These are phyloP conservation scores for Calcarius lapponicus DNA, from an alignment of 2,797 vertebrate species.

Conservation along the genomic window DNA sequence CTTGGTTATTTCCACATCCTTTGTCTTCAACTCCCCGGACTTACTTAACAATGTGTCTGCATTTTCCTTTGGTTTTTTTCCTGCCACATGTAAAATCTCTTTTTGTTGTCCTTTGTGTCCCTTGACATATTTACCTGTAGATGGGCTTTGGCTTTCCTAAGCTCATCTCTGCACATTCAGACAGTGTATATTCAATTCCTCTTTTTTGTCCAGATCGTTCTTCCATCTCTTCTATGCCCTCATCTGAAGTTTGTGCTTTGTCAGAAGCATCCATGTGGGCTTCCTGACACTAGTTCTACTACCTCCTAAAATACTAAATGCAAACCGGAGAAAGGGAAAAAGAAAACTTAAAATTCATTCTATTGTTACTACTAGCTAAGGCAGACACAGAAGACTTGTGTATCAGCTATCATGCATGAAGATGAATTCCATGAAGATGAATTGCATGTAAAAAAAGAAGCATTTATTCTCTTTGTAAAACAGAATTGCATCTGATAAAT, in stretches of 20 bases:
- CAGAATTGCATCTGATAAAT: neutral
- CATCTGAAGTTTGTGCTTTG: neutral
- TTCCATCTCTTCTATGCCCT: neutral
- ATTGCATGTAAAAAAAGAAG: neutral
- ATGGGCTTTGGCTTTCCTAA: neutral
- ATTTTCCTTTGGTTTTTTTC: neutral
- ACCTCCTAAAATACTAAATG: neutral
- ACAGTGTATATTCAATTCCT: neutral
- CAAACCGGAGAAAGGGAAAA: neutral
- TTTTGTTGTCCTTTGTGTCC: neutral
- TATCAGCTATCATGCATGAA: neutral
- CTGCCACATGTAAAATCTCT: neutral
- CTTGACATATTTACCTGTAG: neutral
- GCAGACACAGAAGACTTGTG: neutral
- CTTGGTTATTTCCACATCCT: neutral
- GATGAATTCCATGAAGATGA: neutral
- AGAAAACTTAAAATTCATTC: neutral
- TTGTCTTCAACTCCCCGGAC: neutral
- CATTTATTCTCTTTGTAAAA: neutral
- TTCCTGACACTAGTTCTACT: neutral
- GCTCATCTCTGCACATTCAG: neutral
- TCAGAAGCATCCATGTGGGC: neutral
- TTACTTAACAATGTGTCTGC: rapidly evolving
- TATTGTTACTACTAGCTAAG: neutral
- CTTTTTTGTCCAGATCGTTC: neutral